Percentiles rank a stretch among this genome's conserved stretches.
phyloP scores from a whole-genome alignment of 64 coral and sea anemone species.

The Astreopora myriophthalma region DNA sequence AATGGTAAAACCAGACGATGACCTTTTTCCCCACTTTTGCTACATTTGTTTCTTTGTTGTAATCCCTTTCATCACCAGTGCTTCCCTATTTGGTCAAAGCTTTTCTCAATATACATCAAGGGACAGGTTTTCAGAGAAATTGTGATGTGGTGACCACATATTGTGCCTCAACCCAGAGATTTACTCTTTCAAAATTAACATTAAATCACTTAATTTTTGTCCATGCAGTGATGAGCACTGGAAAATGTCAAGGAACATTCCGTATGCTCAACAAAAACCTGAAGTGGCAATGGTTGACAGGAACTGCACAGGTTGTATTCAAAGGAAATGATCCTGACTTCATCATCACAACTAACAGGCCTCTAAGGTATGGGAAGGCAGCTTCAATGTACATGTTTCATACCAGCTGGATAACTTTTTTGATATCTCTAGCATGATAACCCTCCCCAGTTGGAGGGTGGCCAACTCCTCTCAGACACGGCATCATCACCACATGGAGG shows the following conservation, averaged over 20 bases:
- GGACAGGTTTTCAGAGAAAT: not conserved
- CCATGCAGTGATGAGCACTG: conserved; percentile 79
- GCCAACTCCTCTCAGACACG: too few relatives aligned
- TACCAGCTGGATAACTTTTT: too few relatives aligned
- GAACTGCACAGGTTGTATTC: conserved; percentile 94
- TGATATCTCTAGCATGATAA: too few relatives aligned
- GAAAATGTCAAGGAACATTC: conserved; percentile 96
- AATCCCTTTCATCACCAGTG: too few relatives aligned
- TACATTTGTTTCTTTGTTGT: too few relatives aligned
- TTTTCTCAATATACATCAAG: not conserved
- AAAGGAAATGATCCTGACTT: conserved; percentile 98
- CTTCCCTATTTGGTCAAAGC: too few relatives aligned
- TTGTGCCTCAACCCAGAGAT: too few relatives aligned
- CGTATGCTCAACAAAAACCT: conserved; percentile 97
- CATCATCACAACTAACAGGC: conserved; percentile 97
- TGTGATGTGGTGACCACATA: too few relatives aligned
- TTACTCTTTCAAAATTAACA: not conserved
- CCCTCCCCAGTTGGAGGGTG: too few relatives aligned
- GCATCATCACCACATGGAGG: too few relatives aligned
- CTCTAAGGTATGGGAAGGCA: conserved; percentile 52
- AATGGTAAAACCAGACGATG: too few relatives aligned
- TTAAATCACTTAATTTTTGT: not conserved
- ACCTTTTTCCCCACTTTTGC: too few relatives aligned
- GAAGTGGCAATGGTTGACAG: conserved; percentile 99
- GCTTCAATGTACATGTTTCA: not conserved